A percentile compares a stretch with the other conserved stretches of the same genome.
These are phyloP conservation scores for Pheosia tremula DNA, from an alignment of 2,888 invertebrate genomes.

Conservation along the genomic window DNA sequence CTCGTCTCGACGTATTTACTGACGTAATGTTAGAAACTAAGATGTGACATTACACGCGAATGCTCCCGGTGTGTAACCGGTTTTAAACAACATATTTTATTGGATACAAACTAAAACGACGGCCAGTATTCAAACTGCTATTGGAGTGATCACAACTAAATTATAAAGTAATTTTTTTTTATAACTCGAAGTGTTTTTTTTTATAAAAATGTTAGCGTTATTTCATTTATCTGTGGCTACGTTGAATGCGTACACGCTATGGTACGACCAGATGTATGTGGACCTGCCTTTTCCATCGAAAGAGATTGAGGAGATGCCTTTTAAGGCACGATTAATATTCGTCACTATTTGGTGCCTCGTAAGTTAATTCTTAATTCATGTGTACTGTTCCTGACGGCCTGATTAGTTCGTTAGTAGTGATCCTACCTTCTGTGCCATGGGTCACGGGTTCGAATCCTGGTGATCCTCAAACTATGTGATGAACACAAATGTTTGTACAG, in stretches of 20 bases:
- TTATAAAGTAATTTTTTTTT: neutral
- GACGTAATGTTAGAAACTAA: too few species aligned
- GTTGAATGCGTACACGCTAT: slow-evolving; percentile 56
- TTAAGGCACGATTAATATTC: slow-evolving; percentile 60
- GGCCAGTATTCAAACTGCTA: neutral
- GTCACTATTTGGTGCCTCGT: slow-evolving; percentile 70
- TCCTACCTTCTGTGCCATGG: too few species aligned
- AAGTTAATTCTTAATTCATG: slow-evolving; percentile 34
- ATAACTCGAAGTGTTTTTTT: slow-evolving; percentile 3
- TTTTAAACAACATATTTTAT: neutral
- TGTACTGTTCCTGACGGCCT: too few species aligned
- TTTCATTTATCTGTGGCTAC: slow-evolving; percentile 57
- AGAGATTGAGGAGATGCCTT: slow-evolving; percentile 50
- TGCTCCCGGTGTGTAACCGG: neutral
- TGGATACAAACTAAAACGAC: neutral
- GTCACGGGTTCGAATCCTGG: too few species aligned
- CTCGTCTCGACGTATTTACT: too few species aligned
- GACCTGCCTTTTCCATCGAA: slow-evolving; percentile 55
- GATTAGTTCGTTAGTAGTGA: too few species aligned
- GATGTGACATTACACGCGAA: too few species aligned
- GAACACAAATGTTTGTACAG: too few species aligned
- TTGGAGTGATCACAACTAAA: neutral
- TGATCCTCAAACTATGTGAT: too few species aligned
- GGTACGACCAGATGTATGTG: slow-evolving; percentile 66
- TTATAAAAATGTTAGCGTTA: slow-evolving; percentile 35